Percentiles rank a stretch among this genome's conserved stretches.
Conservation (phyloP, 2,113 vertebrate genomes). For the Nicator chloris region DNA sequence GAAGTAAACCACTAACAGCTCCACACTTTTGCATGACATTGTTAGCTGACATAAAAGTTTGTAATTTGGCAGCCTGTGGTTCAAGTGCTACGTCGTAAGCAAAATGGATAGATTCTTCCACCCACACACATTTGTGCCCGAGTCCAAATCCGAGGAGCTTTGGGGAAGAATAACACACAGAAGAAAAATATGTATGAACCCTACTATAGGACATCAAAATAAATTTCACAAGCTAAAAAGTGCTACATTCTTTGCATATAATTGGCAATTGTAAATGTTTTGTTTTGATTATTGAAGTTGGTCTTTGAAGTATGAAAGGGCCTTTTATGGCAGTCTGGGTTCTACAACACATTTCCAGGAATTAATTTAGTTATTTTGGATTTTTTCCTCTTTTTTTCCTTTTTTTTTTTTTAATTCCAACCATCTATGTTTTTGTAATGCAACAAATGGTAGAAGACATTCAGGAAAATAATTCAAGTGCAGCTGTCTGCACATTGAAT, state of each 20-base stretch:
- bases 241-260: background rate
- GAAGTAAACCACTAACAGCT: background rate
- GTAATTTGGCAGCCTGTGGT: background rate
- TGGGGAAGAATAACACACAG: background rate
- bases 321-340: constrained; percentile 21
- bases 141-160: background rate
- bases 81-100: background rate
- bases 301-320: constrained; percentile 23
- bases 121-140: background rate
- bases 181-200: background rate
- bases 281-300: constrained; percentile 22
- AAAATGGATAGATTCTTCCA: background rate
- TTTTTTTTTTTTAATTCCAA: background rate
- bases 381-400: background rate
- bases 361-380: background rate
- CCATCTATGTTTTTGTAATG: background rate
- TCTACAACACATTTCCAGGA: background rate
- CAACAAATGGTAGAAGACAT: background rate
- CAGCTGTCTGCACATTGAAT: background rate
- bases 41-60: background rate
- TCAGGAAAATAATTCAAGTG: background rate
- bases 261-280: background rate
- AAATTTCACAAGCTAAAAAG: background rate
- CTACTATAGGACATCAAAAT: background rate
- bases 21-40: background rate